Percentiles rank a stretch among this genome's conserved stretches.
Conservation (phyloP, 1,140 invertebrate species). For the Brachionus calyciflorus region DNA sequence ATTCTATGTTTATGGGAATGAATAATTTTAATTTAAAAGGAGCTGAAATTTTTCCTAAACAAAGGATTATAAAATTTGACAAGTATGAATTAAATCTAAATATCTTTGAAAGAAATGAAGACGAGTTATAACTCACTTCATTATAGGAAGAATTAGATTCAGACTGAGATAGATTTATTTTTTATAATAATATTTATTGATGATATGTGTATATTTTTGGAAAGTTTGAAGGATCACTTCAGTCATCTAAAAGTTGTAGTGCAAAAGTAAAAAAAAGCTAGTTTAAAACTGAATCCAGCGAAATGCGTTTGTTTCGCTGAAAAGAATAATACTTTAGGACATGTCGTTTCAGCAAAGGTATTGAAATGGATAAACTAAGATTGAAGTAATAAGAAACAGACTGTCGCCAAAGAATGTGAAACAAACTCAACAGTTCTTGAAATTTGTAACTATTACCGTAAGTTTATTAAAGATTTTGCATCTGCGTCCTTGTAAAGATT, state of each 20-base stretch:
- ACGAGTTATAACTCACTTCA: too few relatives aligned
- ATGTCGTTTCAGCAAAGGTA: conserved; percentile 47
- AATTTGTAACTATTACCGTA: conserved; percentile 48
- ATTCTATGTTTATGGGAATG: not conserved
- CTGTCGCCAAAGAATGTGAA: conserved; percentile 50
- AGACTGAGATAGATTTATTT: conserved; percentile 52
- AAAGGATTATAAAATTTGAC: not conserved
- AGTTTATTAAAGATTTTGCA: conserved; percentile 49
- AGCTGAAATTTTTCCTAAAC: conserved; percentile 7
- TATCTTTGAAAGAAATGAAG: conserved; percentile 49
- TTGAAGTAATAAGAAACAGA: conserved; percentile 48
- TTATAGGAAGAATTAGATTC: too few relatives aligned
- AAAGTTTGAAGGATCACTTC: conserved; percentile 54
- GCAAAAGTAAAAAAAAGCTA: conserved; percentile 52
- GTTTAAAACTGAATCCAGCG: conserved; percentile 58
- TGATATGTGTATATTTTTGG: conserved; percentile 60
- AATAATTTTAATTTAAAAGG: not conserved
- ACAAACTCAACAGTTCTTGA: conserved; percentile 49
- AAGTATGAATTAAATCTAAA: not conserved
- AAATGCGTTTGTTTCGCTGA: conserved; percentile 56
- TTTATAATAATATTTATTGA: conserved; percentile 60
- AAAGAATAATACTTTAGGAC: conserved; percentile 47
- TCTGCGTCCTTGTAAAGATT: conserved; percentile 50
- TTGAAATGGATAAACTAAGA: conserved; percentile 48
- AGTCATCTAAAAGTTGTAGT: too few relatives aligned